Base-by-base conservation (phyloP, 2,888 invertebrate species). In the Andrena trimmerana region DNA sequence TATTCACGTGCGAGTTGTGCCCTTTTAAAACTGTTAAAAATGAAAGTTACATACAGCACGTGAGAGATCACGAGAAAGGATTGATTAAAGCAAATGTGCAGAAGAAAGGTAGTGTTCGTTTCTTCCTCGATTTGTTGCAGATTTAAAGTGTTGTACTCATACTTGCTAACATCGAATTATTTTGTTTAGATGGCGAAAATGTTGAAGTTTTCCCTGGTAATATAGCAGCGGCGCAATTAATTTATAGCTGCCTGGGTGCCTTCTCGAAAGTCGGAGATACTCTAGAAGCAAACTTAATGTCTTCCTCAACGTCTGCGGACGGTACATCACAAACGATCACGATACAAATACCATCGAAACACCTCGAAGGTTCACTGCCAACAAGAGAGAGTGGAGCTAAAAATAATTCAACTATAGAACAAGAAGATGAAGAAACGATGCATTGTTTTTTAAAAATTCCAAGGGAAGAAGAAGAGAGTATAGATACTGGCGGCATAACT, bases 1-100 rank as follows among this genome's bases (percentile, higher is more conserved):
- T 95, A 20, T 96, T 94, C 90, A 92, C 94, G 20, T 96, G 96
- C 88, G 92, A 94, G 4, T 87, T 94, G 59, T 96, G 96, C 90
- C 91, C 95, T n/a, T 96, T 95, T 88, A 94, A 95, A 83, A 96
- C 96, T 0, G 95, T 96, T 8, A 96, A 95, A 87, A 94, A 95
- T 88, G 94, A 95, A 60, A 93, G 94, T 66, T 96, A 94, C 88
- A 91, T 94, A 20, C 94, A 95, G 67, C 96, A 96, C 89, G 87
- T 95, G 48, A 94, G 94, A 70, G 95, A 95, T 86, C 96, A 96
- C 88, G 94, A 95, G 88, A 95, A 95, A 83, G 95, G 95, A 33
- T 88, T 94, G 27, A 94, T 94, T 52, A 93, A 93, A 79, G 84
- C 90, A 33, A 89, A 88, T 59, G 75, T 86, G 54, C 89, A 88